A percentile compares a stretch with the other conserved stretches of the same genome.
These are phyloP conservation scores for Nebria brevicollis DNA, from an alignment of 2,888 invertebrate genomes.

Conservation along the genomic window DNA sequence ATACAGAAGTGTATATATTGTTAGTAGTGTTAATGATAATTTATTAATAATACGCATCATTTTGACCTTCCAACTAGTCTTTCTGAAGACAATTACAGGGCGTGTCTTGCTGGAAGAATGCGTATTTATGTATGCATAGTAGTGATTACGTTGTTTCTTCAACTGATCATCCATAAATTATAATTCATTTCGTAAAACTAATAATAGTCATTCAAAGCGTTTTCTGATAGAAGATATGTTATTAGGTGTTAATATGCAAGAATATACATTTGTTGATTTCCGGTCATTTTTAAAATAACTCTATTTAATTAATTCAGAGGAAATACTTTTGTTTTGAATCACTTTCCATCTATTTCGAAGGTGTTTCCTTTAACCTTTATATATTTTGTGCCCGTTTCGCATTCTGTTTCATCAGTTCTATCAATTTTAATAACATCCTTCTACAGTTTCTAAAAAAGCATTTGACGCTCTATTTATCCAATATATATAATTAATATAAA, in stretches of 20 bases:
- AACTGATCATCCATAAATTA: conserved; percentile 41
- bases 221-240: not conserved
- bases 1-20: not conserved
- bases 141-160: conserved; percentile 11
- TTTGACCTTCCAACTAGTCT: conserved; percentile 29
- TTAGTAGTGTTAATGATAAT: conserved; percentile 11
- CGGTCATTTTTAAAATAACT: not conserved
- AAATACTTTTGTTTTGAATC: not conserved
- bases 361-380: not conserved
- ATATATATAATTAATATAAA: no score
- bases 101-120: conserved; percentile 31
- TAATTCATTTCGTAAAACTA: conserved; percentile 6
- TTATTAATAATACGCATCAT: conserved; percentile 37
- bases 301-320: not conserved
- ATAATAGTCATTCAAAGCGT: not conserved
- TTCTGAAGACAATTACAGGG: conserved; percentile 38
- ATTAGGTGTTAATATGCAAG: not conserved
- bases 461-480: no score
- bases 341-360: not conserved
- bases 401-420: no score
- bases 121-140: conserved; percentile 15
- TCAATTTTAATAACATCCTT: no score
- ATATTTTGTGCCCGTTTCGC: not conserved
- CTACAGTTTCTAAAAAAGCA: no score
- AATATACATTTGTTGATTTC: not conserved